A percentile compares a stretch with the other conserved stretches of the same genome.
These are phyloP conservation scores for Drosophila neocordata DNA, from an alignment of 1,140 invertebrate genomes.

Conservation along the genomic window DNA sequence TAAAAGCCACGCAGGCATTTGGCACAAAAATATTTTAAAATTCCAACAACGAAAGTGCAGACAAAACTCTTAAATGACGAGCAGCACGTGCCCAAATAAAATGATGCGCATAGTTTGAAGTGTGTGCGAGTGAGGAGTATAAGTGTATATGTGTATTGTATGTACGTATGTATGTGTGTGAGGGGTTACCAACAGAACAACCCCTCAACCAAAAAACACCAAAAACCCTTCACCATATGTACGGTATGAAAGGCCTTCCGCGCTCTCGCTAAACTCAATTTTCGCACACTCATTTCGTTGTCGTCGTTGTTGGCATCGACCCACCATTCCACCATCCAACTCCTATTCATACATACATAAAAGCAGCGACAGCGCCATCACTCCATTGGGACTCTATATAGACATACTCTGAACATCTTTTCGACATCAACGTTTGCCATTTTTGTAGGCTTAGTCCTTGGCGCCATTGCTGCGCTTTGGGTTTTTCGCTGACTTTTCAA, in stretches of 20 bases:
- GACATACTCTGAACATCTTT: not conserved
- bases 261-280: slow-evolving; percentile 42
- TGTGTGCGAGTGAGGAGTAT: not conserved
- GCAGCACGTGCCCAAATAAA: slow-evolving; percentile 78
- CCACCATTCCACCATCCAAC: not conserved
- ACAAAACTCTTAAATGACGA: slow-evolving; percentile 81
- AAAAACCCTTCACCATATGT: slow-evolving; percentile 11
- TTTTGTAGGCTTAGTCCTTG: slow-evolving; percentile 33
- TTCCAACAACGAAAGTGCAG: slow-evolving; percentile 77
- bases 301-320: not conserved
- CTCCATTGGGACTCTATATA: not conserved
- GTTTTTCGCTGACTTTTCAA: slow-evolving; percentile 70
- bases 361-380: not conserved
- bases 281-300: slow-evolving; percentile 37
- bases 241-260: not conserved
- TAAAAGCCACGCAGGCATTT: slow-evolving; percentile 61
- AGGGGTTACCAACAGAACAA: not conserved
- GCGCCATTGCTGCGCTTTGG: slow-evolving; percentile 35
- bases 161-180: not conserved
- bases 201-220: slow-evolving; percentile 5
- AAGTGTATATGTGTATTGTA: not conserved
- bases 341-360: not conserved
- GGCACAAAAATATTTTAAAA: slow-evolving; percentile 76
- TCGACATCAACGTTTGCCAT: slow-evolving; percentile 12
- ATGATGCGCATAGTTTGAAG: slow-evolving; percentile 57